Evolutionary conservation across 2,113 vertebrate species (phyloP).

Genomic region (Aldabrachelys gigantea): DNA sequence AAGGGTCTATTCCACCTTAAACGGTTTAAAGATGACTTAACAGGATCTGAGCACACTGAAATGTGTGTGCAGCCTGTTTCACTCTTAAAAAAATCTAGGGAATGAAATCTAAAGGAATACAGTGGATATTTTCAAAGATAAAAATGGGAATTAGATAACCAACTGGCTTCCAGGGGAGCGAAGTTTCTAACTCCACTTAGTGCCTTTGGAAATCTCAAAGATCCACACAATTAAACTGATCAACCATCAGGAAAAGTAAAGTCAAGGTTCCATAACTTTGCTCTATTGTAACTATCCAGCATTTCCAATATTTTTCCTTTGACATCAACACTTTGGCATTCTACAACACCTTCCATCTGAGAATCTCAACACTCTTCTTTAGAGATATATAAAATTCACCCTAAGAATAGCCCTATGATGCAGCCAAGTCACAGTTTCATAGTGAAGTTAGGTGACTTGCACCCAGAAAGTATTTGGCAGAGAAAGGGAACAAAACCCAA

Average conservation of each 20-base stretch:
- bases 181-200: not conserved
- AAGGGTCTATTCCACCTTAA: not conserved
- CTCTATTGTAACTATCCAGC: rapidly evolving
- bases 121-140: not conserved
- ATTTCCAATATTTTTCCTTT: not conserved
- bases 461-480: not conserved
- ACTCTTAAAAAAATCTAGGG: not conserved
- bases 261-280: not conserved
- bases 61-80: not conserved
- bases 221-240: not conserved
- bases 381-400: not conserved
- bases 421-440: no score
- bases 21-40: not conserved
- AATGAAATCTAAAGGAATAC: not conserved
- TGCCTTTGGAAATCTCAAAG: not conserved
- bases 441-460: not conserved
- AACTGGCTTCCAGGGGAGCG: not conserved
- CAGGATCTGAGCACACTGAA: slow-evolving; percentile 6
- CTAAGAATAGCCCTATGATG: not conserved
- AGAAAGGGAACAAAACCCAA: not conserved
- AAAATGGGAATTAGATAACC: not conserved
- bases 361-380: not conserved
- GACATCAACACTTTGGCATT: not conserved
- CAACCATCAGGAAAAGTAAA: no score
- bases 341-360: not conserved